Conservation (phyloP, 2,888 invertebrate genomes). For the Chloroclysta siterata region DNA sequence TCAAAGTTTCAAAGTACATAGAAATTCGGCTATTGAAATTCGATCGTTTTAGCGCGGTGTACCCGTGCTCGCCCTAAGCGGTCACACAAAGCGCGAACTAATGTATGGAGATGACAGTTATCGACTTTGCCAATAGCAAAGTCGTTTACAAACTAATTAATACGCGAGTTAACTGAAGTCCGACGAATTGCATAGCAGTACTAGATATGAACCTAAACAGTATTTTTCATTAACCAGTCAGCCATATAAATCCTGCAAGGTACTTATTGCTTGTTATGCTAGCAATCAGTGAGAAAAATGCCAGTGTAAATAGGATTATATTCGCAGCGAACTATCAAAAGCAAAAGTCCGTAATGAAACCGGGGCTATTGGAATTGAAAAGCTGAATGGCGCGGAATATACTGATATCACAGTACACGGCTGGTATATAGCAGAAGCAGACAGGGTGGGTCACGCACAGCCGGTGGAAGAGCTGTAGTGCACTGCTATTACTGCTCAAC, state of each 20-base stretch:
- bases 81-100: neutral
- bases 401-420: constrained; percentile 1
- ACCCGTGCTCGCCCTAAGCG: neutral
- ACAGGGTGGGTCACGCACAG: constrained; percentile 7
- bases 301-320: constrained; percentile 5
- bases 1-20: neutral
- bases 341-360: constrained; percentile 27
- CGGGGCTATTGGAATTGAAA: constrained; percentile 30
- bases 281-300: constrained; percentile 4
- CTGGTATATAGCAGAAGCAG: neutral
- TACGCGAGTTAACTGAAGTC: too few species aligned
- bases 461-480: neutral
- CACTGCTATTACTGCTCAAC: too few species aligned
- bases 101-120: constrained; percentile 8
- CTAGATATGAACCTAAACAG: too few species aligned
- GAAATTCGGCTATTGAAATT: too few species aligned
- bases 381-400: constrained; percentile 20
- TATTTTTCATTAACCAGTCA: neutral
- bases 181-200: too few species aligned
- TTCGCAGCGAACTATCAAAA: constrained; percentile 18
- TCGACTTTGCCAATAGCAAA: neutral
- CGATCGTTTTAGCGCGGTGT: too few species aligned
- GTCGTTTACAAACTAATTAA: constrained; percentile 1
- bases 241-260: neutral
- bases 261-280: neutral